phyloP scores from a whole-genome alignment of 1,140 invertebrate species.

The Callitettix versicolor region DNA sequence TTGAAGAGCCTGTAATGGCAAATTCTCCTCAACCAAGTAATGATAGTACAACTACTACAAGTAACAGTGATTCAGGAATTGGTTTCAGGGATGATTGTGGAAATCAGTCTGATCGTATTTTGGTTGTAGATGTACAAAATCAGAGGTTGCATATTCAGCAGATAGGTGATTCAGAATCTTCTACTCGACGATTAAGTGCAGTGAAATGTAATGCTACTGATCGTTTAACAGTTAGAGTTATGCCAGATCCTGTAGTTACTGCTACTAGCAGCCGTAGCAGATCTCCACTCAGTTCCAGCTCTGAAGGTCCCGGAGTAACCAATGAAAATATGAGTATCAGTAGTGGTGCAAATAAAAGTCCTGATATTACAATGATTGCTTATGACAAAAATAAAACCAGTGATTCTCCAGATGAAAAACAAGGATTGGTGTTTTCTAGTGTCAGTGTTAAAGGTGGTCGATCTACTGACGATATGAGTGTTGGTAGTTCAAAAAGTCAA shows the following conservation, averaged over 20 bases:
- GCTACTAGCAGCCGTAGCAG: conserved; percentile 23
- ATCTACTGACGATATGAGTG: conserved; percentile 27
- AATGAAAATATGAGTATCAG: conserved; percentile 28
- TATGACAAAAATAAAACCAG: conserved; percentile 7
- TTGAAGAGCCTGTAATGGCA: conserved; percentile 35
- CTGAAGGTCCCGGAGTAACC: conserved; percentile 21
- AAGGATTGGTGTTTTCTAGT: background rate
- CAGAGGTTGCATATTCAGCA: conserved; percentile 34
- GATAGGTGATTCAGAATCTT: conserved; percentile 17
- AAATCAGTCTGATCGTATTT: conserved; percentile 68
- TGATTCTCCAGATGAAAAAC: background rate
- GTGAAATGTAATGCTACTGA: conserved; percentile 9
- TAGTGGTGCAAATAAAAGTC: conserved; percentile 25
- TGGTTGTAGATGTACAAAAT: conserved; percentile 64
- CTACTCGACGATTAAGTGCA: background rate
- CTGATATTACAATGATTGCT: conserved; percentile 20
- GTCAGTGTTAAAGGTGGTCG: conserved; percentile 8
- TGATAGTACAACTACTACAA: conserved; percentile 69
- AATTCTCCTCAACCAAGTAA: conserved; percentile 74
- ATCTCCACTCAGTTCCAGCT: conserved; percentile 27
- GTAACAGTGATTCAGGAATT: conserved; percentile 90
- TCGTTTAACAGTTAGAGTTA: conserved; percentile 41
- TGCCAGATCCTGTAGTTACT: conserved; percentile 28
- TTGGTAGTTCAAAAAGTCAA: conserved; percentile 25
- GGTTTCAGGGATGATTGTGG: conserved; percentile 80